These are phyloP conservation scores for Sebastes vulpes DNA, from an alignment of 2,797 vertebrate species.

Conservation along the genomic window DNA sequence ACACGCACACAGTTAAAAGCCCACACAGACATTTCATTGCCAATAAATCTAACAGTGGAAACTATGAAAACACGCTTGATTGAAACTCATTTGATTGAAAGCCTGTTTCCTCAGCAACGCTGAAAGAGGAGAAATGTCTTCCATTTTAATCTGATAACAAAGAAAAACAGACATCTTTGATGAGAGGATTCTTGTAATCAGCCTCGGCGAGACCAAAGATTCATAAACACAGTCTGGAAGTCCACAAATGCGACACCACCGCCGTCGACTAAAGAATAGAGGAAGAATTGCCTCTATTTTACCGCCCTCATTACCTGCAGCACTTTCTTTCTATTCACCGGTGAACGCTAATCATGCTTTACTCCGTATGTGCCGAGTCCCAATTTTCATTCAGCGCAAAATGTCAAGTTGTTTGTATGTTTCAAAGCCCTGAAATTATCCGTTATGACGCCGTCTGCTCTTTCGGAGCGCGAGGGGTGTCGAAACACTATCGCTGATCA, in stretches of 20 bases:
- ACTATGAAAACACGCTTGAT: slow-evolving; percentile 32
- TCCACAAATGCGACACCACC: neutral
- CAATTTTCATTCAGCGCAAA: slow-evolving; percentile 60
- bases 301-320: slow-evolving; percentile 26
- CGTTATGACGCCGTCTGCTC: slow-evolving; percentile 34
- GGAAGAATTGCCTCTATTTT: slow-evolving; percentile 19
- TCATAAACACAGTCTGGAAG: slow-evolving; percentile 16
- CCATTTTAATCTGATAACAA: slow-evolving; percentile 14
- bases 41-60: slow-evolving; percentile 27
- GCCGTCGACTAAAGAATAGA: neutral
- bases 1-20: neutral
- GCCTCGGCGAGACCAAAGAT: slow-evolving; percentile 11
- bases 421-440: slow-evolving; percentile 50
- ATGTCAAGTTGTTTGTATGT: slow-evolving; percentile 77
- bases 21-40: slow-evolving; percentile 19
- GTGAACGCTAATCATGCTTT: slow-evolving; percentile 42
- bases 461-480: neutral
- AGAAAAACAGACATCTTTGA: slow-evolving; percentile 20
- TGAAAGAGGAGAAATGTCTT: neutral
- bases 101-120: slow-evolving; percentile 13
- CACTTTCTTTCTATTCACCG: slow-evolving; percentile 24
- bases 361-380: slow-evolving; percentile 11
- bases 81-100: slow-evolving; percentile 46
- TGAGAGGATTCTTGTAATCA: slow-evolving; percentile 34
- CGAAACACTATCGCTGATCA: slow-evolving; percentile 30